phyloP scores from a whole-genome alignment of 2,797 vertebrate species.

The Limosa lapponica region DNA sequence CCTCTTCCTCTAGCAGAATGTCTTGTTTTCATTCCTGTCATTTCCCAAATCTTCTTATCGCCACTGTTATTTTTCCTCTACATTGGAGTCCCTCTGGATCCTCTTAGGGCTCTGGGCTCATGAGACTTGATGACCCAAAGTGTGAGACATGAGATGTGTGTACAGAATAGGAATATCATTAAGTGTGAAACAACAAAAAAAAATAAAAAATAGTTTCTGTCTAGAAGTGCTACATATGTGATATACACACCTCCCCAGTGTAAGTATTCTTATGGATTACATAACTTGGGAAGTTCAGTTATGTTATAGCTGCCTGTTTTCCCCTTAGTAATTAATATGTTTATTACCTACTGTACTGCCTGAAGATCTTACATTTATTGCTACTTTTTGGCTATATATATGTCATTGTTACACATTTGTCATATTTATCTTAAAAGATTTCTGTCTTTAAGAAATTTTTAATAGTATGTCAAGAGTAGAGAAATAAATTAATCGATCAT shows the following conservation, averaged over 20 bases:
- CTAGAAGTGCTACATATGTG: background rate
- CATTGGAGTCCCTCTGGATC: background rate
- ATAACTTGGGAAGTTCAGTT: background rate
- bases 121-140: too few relatives aligned
- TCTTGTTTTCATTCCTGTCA: background rate
- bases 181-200: background rate
- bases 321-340: background rate
- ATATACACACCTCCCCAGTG: background rate
- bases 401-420: background rate
- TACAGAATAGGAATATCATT: background rate
- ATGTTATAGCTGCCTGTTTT: background rate
- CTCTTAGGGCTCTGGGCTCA: background rate
- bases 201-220: background rate
- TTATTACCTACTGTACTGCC: background rate
- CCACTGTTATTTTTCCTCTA: background rate
- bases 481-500: background rate
- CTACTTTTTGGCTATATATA: background rate
- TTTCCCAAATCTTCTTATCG: background rate
- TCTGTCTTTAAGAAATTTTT: rapidly evolving
- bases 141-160: background rate
- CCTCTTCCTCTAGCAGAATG: background rate
- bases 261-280: background rate
- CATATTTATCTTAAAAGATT: background rate
- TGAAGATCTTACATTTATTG: background rate
- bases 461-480: background rate